Conservation (phyloP, 2,888 invertebrate genomes). For the Liopterus haemorrhoidalis region DNA sequence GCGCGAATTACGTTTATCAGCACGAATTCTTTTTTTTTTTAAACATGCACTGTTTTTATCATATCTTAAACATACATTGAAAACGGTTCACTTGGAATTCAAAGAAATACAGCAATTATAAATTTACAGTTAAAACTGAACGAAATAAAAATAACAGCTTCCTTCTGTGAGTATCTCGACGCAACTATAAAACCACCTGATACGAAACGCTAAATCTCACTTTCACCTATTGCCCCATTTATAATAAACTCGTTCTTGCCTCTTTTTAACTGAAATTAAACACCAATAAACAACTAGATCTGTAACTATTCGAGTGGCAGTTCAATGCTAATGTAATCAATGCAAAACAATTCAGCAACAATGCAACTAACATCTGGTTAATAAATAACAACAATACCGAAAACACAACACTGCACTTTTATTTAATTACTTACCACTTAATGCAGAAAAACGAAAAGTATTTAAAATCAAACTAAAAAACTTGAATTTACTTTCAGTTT, state of each 20-base stretch:
- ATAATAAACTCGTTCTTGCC: constrained; percentile 28
- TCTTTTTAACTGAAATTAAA: constrained; percentile 25
- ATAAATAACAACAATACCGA: not conserved
- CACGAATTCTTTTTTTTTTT: not conserved
- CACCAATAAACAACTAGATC: too few relatives aligned
- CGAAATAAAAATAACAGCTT: constrained; percentile 15
- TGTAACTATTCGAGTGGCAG: too few relatives aligned
- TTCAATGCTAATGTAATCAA: too few relatives aligned
- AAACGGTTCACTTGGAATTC: constrained; percentile 7
- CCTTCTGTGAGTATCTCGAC: constrained; percentile 15
- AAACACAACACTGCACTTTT: constrained; percentile 1
- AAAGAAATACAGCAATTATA: constrained; percentile 1
- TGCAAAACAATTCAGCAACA: constrained; percentile 6
- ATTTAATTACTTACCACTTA: too few relatives aligned
- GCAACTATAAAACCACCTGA: constrained; percentile 20
- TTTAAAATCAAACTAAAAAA: too few relatives aligned
- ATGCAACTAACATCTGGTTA: constrained; percentile 6
- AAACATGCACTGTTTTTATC: constrained; percentile 1
- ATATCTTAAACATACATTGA: constrained; percentile 5
- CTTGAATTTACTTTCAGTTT: too few relatives aligned
- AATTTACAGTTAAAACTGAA: constrained; percentile 12
- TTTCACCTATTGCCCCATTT: constrained; percentile 45
- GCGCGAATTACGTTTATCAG: not conserved
- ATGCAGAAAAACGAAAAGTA: too few relatives aligned
- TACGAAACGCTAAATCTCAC: constrained; percentile 33